These are phyloP conservation scores for Caenorhabditis imperialis DNA, from an alignment of 2,888 invertebrate genomes.

Conservation along the genomic window DNA sequence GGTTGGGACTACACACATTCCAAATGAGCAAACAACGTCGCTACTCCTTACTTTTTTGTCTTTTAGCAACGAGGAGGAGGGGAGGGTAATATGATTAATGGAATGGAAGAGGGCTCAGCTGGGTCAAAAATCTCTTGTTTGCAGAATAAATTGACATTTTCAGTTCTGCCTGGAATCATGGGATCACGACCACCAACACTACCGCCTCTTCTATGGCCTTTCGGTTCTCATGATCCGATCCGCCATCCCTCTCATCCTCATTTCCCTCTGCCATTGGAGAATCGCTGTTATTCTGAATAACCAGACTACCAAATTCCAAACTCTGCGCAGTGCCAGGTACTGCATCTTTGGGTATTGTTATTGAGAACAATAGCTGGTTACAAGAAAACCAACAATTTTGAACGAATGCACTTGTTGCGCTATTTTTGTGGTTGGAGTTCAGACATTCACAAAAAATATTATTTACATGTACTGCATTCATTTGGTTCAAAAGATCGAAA, in stretches of 20 bases:
- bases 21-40: constrained; percentile 41
- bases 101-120: constrained; percentile 1
- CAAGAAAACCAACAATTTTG: no score
- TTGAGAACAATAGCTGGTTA: no score
- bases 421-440: no score
- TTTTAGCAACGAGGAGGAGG: background rate
- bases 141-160: constrained; percentile 16
- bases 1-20: constrained; percentile 11
- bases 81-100: constrained; percentile 29
- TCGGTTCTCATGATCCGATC: constrained; percentile 87
- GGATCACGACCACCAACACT: constrained; percentile 57
- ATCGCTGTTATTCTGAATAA: constrained; percentile 63
- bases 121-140: constrained; percentile 15
- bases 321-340: constrained; percentile 47
- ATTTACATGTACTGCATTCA: no score
- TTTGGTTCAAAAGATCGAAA: no score
- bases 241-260: constrained; percentile 91
- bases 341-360: no score
- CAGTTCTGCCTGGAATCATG: constrained; percentile 70
- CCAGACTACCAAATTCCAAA: constrained; percentile 61
- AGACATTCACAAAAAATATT: no score
- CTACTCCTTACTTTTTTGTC: constrained; percentile 6
- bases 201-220: constrained; percentile 65
- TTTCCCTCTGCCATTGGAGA: constrained; percentile 92
- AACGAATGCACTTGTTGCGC: no score